Evolutionary conservation across 1,140 invertebrate genomes (phyloP).

Genomic region (Euwallacea similis): DNA sequence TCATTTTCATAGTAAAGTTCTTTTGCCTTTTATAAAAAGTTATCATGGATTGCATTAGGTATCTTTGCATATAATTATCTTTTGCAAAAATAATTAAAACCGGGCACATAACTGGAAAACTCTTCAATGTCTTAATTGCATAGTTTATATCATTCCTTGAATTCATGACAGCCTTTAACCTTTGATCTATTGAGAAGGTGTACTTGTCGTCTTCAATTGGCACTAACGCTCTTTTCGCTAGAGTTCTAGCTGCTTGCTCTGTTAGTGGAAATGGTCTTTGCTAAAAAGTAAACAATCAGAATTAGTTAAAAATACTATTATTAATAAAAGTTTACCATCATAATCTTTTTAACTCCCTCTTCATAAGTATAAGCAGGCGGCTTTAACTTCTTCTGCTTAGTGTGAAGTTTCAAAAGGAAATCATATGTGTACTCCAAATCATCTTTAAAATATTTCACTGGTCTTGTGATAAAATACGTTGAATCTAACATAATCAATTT

Average conservation of each 20-base stretch:
- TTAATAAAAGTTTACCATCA: slow-evolving; percentile 4
- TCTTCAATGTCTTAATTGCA: slow-evolving; percentile 48
- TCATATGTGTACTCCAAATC: slow-evolving; percentile 48
- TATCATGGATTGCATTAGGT: slow-evolving; percentile 16
- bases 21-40: slow-evolving; percentile 41
- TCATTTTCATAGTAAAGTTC: slow-evolving; percentile 47
- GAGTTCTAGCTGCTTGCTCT: slow-evolving; percentile 54
- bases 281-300: slow-evolving; percentile 12
- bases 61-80: not conserved
- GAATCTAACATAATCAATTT: slow-evolving; percentile 61
- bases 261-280: slow-evolving; percentile 34
- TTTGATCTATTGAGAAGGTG: slow-evolving; percentile 46
- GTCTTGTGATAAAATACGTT: slow-evolving; percentile 45
- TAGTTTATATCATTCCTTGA: slow-evolving; percentile 37
- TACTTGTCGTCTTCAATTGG: slow-evolving; percentile 50
- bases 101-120: slow-evolving; percentile 44
- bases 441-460: slow-evolving; percentile 45
- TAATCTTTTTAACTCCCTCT: slow-evolving; percentile 56
- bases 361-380: slow-evolving; percentile 56
- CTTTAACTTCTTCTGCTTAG: slow-evolving; percentile 44
- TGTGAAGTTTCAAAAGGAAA: slow-evolving; percentile 42
- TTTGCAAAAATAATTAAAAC: slow-evolving; percentile 50
- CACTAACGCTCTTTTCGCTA: slow-evolving; percentile 57
- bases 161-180: slow-evolving; percentile 41
- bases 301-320: slow-evolving; percentile 11